Evolutionary conservation across 2,113 vertebrate species (phyloP), one percentile per base, ranked within the genome.

Genomic region (Coreoperca whiteheadi): DNA sequence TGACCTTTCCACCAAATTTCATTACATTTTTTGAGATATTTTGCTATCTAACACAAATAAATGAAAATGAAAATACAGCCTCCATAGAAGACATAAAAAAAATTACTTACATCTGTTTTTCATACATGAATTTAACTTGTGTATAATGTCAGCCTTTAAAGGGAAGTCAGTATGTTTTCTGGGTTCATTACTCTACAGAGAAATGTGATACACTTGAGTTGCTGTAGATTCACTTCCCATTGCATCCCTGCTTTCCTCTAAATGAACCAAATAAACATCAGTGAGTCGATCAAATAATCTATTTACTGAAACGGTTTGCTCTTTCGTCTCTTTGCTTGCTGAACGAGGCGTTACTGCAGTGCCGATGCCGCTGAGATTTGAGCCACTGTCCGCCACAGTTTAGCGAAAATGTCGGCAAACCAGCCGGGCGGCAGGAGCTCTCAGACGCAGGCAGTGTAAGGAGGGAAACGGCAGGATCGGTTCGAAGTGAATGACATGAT

Each of bases 401-500:
- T 53, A 57, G 73, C 8, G 59, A 76, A 82, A 89, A 87, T 87
- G 90, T 77, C n/a, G 11, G 28, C 48, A 53, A n/a, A 77, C 9
- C 84, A 69, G 79, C 71, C 71, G 65, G 75, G 87, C 87, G 30
- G 87, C 64, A 43, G 51, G 54, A 75, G 80, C 77, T 83, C 65
- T 83, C 57, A 81, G 74, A 59, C 70, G 8, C 79, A 23, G 83
- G 70, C 85, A n/a, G 83, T 21, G 74, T 32, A 4, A 2, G 37
- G 43, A 56, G 74, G 51, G 74, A 84, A 74, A 82, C 87, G 88
- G 91, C 88, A 68, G 91, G 88, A 84, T 83, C 6, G 28, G 84
- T 84, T 78, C 79, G 86, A 86, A 89, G 87, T 83, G 86, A 93
- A 93, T 92, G 86, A 92, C 93, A 92, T 93, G 92, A 93, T 93